Conservation (phyloP, 1,140 invertebrate species). For the Diachasma alloeum region DNA sequence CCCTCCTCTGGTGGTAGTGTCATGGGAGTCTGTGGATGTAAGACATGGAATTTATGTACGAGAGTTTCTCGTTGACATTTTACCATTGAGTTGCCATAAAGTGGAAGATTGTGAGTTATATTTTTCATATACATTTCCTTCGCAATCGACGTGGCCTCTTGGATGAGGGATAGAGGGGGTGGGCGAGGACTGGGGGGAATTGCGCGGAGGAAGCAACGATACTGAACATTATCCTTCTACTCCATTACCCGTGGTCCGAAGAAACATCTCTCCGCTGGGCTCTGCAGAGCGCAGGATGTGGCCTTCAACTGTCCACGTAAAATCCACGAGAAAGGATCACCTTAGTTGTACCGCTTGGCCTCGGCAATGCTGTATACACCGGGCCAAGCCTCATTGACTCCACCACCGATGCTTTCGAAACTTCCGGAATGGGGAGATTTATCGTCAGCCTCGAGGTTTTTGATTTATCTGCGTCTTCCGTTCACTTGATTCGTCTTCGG, state of each 20-base stretch:
- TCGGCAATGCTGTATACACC: neutral
- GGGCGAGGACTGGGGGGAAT: neutral
- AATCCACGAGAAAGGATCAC: neutral
- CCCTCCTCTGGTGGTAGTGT: neutral
- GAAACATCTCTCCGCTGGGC: conserved; percentile 23
- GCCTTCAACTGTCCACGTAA: conserved; percentile 7
- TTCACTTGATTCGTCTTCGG: neutral
- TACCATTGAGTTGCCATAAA: conserved; percentile 3
- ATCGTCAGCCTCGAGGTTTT: neutral
- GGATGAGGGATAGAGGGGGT: neutral
- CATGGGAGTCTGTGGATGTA: neutral
- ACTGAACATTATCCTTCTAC: conserved; percentile 38
- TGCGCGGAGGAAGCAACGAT: neutral
- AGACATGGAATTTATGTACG: neutral
- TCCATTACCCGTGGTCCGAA: conserved; percentile 33
- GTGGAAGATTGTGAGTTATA: neutral
- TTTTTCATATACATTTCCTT: neutral
- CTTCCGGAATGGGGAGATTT: neutral
- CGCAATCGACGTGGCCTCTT: neutral
- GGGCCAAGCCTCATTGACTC: conserved; percentile 36
- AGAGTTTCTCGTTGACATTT: conserved; percentile 1
- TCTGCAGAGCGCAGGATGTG: conserved; percentile 6
- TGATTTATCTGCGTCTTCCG: conserved; percentile 23
- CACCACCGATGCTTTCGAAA: conserved; percentile 19
- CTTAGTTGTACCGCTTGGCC: neutral